Evolutionary conservation across 1,140 invertebrate species (phyloP).

Genomic region (Lucilia sericata): DNA sequence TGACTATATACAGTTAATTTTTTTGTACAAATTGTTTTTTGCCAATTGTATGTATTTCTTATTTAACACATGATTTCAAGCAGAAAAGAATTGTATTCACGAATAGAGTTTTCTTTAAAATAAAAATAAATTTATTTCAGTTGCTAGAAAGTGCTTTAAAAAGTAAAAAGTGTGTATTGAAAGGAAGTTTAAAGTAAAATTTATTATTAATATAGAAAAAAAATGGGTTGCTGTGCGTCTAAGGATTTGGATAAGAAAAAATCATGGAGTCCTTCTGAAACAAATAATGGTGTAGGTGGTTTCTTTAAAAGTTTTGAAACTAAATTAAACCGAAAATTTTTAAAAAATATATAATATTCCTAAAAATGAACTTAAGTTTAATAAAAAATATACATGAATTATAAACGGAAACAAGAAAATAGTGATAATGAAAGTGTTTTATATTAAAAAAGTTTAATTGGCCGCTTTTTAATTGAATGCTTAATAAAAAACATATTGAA

Average conservation of each 20-base stretch:
- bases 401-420: too few relatives aligned
- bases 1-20: conserved; percentile 30
- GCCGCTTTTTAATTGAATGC: too few relatives aligned
- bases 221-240: conserved; percentile 57
- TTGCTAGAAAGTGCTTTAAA: conserved; percentile 25
- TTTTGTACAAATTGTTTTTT: background rate
- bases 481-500: too few relatives aligned
- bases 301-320: too few relatives aligned
- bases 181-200: background rate
- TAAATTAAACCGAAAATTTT: too few relatives aligned
- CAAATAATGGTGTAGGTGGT: conserved; percentile 56
- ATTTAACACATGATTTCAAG: conserved; percentile 4
- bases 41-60: conserved; percentile 16
- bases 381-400: too few relatives aligned
- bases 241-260: conserved; percentile 63
- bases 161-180: background rate
- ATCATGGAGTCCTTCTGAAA: conserved; percentile 64
- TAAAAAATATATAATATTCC: too few relatives aligned
- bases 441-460: too few relatives aligned
- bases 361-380: too few relatives aligned
- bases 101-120: conserved; percentile 9
- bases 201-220: background rate
- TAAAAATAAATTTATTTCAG: conserved; percentile 20
- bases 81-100: background rate
- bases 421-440: too few relatives aligned